Evolutionary conservation across 1,140 invertebrate species (phyloP).

Genomic region (Glomeris maerens): DNA sequence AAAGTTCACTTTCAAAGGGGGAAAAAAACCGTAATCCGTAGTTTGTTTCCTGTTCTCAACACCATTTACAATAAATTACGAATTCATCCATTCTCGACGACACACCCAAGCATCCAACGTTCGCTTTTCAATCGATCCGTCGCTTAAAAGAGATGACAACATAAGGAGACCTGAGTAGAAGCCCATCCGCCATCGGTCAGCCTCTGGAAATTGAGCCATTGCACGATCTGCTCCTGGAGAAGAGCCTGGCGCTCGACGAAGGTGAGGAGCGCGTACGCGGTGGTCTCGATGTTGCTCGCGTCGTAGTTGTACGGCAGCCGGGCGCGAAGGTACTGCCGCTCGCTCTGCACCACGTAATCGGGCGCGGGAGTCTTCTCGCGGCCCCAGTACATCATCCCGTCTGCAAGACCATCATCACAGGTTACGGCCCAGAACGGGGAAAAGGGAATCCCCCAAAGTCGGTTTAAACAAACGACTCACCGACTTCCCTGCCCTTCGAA

Average conservation of each 20-base stretch:
- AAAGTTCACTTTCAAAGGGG: too few relatives aligned
- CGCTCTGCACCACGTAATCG: conserved; percentile 71
- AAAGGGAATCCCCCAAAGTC: background rate
- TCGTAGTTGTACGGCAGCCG: conserved; percentile 75
- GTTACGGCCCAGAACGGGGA: conserved; percentile 8
- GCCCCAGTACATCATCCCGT: conserved; percentile 55
- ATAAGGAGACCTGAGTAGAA: conserved; percentile 81
- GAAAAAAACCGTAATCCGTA: too few relatives aligned
- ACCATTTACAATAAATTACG: too few relatives aligned
- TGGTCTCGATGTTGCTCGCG: conserved; percentile 79
- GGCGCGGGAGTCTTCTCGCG: conserved; percentile 56
- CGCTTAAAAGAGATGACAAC: background rate
- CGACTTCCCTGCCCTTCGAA: conserved; percentile 45
- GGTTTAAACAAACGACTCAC: conserved; percentile 28
- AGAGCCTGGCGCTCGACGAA: conserved; percentile 70
- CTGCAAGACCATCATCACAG: conserved; percentile 20
- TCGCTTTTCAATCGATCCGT: background rate
- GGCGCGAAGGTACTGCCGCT: conserved; percentile 75
- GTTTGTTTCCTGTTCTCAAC: too few relatives aligned
- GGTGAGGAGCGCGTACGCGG: conserved; percentile 78
- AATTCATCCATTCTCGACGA: too few relatives aligned
- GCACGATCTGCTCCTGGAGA: conserved; percentile 66
- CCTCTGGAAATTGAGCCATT: conserved; percentile 83
- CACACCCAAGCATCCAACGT: too few relatives aligned
- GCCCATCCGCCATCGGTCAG: conserved; percentile 87